A percentile compares a stretch with the other conserved stretches of the same genome.
These are phyloP conservation scores for Mimumesa dahlbomi DNA, from an alignment of 2,888 invertebrate genomes.

Conservation along the genomic window DNA sequence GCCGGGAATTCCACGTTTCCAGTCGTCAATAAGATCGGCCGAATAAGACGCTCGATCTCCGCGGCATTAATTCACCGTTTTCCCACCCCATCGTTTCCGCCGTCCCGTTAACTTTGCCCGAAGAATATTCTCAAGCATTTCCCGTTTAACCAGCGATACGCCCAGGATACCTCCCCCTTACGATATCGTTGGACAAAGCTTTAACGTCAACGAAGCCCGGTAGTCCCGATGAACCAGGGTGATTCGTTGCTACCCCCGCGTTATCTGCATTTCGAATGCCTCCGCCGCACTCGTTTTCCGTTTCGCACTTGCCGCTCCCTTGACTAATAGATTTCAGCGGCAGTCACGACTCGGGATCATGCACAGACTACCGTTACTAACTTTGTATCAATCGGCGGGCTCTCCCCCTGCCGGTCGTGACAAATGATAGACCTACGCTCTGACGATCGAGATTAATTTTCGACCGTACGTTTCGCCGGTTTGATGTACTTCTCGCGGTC, in stretches of 20 bases:
- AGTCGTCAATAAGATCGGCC: conserved; percentile 72
- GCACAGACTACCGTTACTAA: conserved; percentile 75
- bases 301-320: conserved; percentile 33
- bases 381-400: conserved; percentile 75
- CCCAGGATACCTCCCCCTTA: neutral
- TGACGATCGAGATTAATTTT: conserved; percentile 79
- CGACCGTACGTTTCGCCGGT: conserved; percentile 45
- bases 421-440: conserved; percentile 74
- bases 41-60: conserved; percentile 72
- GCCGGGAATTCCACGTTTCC: conserved; percentile 72
- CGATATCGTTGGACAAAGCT: conserved; percentile 46
- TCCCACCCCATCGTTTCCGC: neutral
- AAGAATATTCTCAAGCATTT: neutral
- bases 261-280: conserved; percentile 36
- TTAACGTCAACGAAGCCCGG: conserved; percentile 60
- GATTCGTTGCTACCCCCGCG: conserved; percentile 33
- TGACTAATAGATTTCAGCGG: conserved; percentile 75
- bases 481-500: conserved; percentile 47
- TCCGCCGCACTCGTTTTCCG: conserved; percentile 36
- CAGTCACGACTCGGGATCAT: conserved; percentile 75
- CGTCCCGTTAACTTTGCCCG: neutral
- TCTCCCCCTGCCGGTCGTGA: conserved; percentile 69
- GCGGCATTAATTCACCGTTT: conserved; percentile 67
- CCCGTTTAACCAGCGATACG: no score
- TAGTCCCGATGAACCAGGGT: conserved; percentile 46